Evolutionary conservation across 2,888 invertebrate species (phyloP).

Genomic region (Drosophila leonis): DNA sequence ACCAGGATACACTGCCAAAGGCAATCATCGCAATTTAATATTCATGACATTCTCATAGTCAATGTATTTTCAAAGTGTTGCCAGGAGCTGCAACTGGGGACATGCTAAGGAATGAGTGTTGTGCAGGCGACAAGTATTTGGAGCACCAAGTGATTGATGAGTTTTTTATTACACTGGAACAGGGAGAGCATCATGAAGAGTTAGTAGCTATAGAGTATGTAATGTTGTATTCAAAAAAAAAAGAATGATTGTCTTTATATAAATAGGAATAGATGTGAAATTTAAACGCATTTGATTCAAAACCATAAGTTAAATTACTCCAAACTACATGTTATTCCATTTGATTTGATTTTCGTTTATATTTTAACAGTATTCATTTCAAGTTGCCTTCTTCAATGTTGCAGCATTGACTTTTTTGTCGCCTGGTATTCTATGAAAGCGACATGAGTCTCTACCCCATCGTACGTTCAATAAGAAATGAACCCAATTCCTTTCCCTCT

Average conservation of each 20-base stretch:
- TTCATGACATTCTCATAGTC: constrained; percentile 75
- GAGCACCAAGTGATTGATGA: constrained; percentile 38
- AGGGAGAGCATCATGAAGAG: not conserved
- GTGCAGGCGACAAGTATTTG: constrained; percentile 43
- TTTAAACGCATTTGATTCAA: not conserved
- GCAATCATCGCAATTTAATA: constrained; percentile 81
- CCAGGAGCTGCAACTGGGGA: constrained; percentile 55
- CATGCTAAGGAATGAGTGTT: constrained; percentile 23
- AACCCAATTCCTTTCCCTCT: constrained; percentile 40
- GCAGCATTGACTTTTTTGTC: constrained; percentile 29
- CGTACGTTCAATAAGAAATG: constrained; percentile 67
- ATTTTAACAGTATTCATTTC: not conserved
- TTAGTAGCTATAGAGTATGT: not conserved
- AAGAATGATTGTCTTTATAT: not conserved
- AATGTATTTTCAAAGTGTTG: constrained; percentile 73
- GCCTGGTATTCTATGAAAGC: constrained; percentile 28
- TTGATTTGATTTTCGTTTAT: not conserved
- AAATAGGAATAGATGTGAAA: not conserved
- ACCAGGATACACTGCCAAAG: constrained; percentile 61
- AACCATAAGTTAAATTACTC: not conserved
- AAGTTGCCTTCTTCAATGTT: not conserved
- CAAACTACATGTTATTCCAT: not conserved
- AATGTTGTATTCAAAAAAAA: not conserved
- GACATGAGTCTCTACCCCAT: constrained; percentile 52
- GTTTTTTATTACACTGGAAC: not conserved